These are phyloP conservation scores for Paramisgurnus dabryanus DNA, from an alignment of 2,113 vertebrate species.

Conservation along the genomic window DNA sequence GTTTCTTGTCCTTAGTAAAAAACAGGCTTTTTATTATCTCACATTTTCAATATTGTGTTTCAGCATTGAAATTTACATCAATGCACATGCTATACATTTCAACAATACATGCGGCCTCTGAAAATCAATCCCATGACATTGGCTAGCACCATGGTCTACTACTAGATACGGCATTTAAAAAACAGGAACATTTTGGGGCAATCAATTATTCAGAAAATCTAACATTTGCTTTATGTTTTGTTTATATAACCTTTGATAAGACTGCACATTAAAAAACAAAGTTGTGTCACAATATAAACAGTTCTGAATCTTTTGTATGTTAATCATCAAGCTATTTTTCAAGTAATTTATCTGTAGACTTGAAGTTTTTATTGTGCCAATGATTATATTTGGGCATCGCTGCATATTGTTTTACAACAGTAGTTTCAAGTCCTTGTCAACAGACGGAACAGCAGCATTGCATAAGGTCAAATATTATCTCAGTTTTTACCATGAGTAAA, in stretches of 20 bases:
- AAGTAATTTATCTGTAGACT: not conserved
- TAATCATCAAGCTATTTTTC: not conserved
- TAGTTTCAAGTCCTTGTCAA: conserved; percentile 1
- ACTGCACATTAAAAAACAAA: not conserved
- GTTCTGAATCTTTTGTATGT: not conserved
- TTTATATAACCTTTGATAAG: not conserved
- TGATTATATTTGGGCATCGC: not conserved
- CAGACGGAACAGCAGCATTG: not conserved
- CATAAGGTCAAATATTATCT: not conserved
- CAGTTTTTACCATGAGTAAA: conserved; percentile 23
- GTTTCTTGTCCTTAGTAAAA: no score
- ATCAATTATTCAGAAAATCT: no score
- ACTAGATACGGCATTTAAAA: no score
- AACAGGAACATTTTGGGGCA: no score
- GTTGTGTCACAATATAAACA: not conserved
- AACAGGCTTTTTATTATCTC: no score
- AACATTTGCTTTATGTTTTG: no score
- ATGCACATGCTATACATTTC: no score
- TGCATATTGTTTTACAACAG: not conserved
- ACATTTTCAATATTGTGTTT: not conserved
- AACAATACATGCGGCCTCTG: no score
- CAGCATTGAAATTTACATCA: not conserved
- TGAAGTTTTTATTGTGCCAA: not conserved
- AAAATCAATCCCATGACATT: no score
- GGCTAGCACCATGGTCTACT: no score